A percentile compares a stretch with the other conserved stretches of the same genome.
These are phyloP conservation scores for Spea multiplicata DNA, from an alignment of 2,113 vertebrate species.

Conservation along the genomic window DNA sequence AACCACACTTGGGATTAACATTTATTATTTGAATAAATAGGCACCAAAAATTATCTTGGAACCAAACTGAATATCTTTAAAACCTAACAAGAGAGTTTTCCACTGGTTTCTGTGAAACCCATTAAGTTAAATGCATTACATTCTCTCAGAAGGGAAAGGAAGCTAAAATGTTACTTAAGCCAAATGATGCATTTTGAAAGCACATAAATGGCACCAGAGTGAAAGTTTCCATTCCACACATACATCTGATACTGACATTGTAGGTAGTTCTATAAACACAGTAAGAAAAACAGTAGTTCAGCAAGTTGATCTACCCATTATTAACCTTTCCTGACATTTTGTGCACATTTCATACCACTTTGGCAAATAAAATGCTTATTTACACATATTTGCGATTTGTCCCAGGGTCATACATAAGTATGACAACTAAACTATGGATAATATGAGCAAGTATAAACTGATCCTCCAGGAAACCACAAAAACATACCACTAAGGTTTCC, in stretches of 20 bases:
- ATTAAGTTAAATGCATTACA: not conserved
- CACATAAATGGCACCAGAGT: slow-evolving; percentile 10
- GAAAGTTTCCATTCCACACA: slow-evolving; percentile 28
- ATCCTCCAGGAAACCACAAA: too few species aligned
- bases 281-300: not conserved
- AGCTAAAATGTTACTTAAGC: slow-evolving; percentile 36
- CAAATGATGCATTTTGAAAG: slow-evolving; percentile 31
- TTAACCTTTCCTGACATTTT: too few species aligned
- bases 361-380: too few species aligned
- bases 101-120: slow-evolving; percentile 14
- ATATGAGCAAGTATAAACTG: too few species aligned
- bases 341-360: too few species aligned
- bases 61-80: not conserved
- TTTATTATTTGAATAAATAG: not conserved
- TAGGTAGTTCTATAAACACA: slow-evolving; percentile 8
- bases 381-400: too few species aligned
- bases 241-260: slow-evolving; percentile 18
- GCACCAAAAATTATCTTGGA: slow-evolving; percentile 11
- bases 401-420: too few species aligned
- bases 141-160: slow-evolving; percentile 36
- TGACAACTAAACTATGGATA: too few species aligned
- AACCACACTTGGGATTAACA: not conserved
- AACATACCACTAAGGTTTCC: too few species aligned
- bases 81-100: slow-evolving; percentile 7
- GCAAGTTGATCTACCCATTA: not conserved